Base-by-base conservation (phyloP, 1,140 invertebrate genomes). In the Nilaparvata lugens region DNA sequence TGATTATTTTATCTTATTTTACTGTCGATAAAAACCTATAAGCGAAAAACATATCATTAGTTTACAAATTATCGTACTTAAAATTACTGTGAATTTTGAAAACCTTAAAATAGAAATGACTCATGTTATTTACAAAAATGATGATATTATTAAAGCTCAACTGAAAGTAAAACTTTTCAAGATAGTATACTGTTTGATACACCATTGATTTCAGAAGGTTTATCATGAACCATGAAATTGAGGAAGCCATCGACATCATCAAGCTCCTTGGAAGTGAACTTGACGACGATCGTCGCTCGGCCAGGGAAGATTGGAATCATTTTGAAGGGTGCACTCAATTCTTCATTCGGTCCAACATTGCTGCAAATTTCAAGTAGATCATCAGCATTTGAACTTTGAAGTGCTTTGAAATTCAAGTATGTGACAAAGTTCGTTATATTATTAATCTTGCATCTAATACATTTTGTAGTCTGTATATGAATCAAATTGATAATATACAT, bases 241-340 rank as follows among this genome's bases (percentile, higher is more conserved):
- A 83, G 68, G 72, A 86, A 91, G 7, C 91, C 91, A 68, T 92
- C 89, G 1, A 93, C 87, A 70, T 93, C 91, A 42, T 84, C 81
- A 45, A 94, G 75, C 71, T 93, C 87, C 61, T 84, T 87, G 4
- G 86, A 90, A 45, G 78, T 79, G 71, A 94, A 94, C 70, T 91
- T 93, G 0, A 84, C 88, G 25, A 84, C 80, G 61, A 94, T 82
- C 2, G 88, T 87, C 61, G 84, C 83, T 18, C 82, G 80, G 1
- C 91, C 91, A 0, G 79, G 78, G 67, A 82, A 80, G 1, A 79
- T 81, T 3, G 91, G 89, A 0, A 76, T 82, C 64, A 92, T 78
- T 61, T 83, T 83, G 62, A 91, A 89, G 4, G 79, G 75, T 2
- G 83, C 85, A 53, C 78, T 79, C 0, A 84, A 86, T 13, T 80